phyloP scores from a whole-genome alignment of 1,140 invertebrate genomes.

The Drosophila hydei region DNA sequence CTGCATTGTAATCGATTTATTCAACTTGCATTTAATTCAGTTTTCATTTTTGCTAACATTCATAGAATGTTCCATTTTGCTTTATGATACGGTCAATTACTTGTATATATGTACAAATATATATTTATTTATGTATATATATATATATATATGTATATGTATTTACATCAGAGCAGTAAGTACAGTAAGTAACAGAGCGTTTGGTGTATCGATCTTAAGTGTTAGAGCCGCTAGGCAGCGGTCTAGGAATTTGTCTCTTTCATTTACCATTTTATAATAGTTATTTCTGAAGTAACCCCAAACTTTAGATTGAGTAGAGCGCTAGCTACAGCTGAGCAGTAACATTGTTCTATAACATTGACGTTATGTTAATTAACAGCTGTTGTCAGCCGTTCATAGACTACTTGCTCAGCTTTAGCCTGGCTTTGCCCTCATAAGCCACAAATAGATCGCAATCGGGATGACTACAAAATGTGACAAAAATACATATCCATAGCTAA shows the following conservation, averaged over 20 bases:
- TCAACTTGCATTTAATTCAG: constrained; percentile 18
- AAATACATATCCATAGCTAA: constrained; percentile 33
- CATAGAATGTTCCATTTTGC: constrained; percentile 40
- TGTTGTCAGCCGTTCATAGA: constrained; percentile 1
- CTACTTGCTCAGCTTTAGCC: constrained; percentile 22
- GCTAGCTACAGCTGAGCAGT: constrained; percentile 18
- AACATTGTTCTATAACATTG: not conserved
- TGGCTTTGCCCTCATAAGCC: not conserved
- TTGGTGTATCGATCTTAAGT: constrained; percentile 11
- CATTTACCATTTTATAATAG: not conserved
- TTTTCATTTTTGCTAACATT: constrained; percentile 33
- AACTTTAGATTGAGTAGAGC: constrained; percentile 60
- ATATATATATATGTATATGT: constrained; percentile 3
- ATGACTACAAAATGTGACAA: constrained; percentile 32
- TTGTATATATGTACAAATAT: constrained; percentile 1
- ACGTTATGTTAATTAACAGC: constrained; percentile 9
- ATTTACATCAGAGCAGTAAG: constrained; percentile 34
- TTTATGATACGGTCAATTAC: constrained; percentile 29
- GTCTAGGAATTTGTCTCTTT: constrained; percentile 14
- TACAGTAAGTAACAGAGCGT: constrained; percentile 46
- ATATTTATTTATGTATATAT: not conserved
- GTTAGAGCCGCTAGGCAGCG: constrained; percentile 20
- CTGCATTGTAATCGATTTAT: constrained; percentile 16
- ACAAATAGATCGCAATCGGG: not conserved
- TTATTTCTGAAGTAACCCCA: not conserved